Conservation (phyloP, 2,888 invertebrate species). For the Elegia similella region DNA sequence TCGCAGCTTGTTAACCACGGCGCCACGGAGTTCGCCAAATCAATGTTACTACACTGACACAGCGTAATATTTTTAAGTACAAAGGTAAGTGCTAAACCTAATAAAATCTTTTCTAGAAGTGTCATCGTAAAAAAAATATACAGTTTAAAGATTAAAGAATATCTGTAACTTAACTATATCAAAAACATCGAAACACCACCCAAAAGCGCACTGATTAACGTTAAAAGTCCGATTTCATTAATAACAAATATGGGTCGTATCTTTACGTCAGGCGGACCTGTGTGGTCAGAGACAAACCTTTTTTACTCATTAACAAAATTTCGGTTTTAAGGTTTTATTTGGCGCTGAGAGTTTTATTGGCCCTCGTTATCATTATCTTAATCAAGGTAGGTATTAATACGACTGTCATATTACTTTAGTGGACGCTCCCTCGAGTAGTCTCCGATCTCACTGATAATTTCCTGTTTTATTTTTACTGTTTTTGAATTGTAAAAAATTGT, state of each 20-base stretch:
- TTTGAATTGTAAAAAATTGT: slow-evolving; percentile 9
- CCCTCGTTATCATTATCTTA: slow-evolving; percentile 66
- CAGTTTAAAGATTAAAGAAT: too few relatives aligned
- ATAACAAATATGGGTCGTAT: slow-evolving; percentile 66
- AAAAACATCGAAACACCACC: slow-evolving; percentile 56
- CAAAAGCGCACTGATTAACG: slow-evolving; percentile 48
- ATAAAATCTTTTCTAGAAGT: too few relatives aligned
- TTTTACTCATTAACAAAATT: slow-evolving; percentile 41
- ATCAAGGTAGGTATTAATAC: slow-evolving; percentile 65
- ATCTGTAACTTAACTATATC: slow-evolving; percentile 37
- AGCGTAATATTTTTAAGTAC: too few relatives aligned
- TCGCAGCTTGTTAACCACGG: too few relatives aligned
- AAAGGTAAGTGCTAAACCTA: too few relatives aligned
- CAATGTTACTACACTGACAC: too few relatives aligned
- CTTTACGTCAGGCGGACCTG: slow-evolving; percentile 56
- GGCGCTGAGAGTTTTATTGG: slow-evolving; percentile 55
- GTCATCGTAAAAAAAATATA: too few relatives aligned
- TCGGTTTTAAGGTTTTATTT: slow-evolving; percentile 50
- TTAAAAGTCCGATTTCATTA: slow-evolving; percentile 69
- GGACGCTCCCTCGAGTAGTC: slow-evolving; percentile 33
- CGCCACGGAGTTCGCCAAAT: too few relatives aligned
- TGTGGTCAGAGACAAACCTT: slow-evolving; percentile 41
- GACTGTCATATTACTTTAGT: slow-evolving; percentile 63
- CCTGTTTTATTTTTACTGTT: slow-evolving; percentile 34
- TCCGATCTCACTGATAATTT: slow-evolving; percentile 31